Evolutionary conservation across 2,113 vertebrate genomes (phyloP).

Genomic region (Centropristis striata): DNA sequence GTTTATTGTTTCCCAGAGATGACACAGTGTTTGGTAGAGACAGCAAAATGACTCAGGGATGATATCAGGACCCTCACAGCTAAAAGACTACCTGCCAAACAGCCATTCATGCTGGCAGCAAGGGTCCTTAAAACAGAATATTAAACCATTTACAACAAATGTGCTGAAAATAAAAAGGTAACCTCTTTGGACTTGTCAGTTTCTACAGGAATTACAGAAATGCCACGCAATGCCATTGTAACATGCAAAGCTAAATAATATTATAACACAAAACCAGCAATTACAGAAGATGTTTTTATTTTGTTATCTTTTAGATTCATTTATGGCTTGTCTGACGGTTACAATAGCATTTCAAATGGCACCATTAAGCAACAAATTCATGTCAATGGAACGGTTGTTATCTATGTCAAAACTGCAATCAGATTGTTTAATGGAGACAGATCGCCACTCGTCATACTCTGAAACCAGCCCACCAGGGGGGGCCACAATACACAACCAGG

Average conservation of each 20-base stretch:
- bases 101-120: background rate
- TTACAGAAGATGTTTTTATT: background rate
- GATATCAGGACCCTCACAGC: conserved; percentile 1
- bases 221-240: background rate
- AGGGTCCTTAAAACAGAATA: background rate
- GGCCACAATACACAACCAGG: no score
- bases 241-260: background rate
- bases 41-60: conserved; percentile 24
- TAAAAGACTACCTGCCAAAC: background rate
- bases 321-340: background rate
- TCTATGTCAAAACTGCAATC: no score
- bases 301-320: background rate
- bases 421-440: no score
- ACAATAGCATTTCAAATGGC: no score
- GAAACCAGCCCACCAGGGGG: no score
- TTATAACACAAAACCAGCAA: background rate
- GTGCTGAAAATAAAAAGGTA: background rate
- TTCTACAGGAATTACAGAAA: background rate
- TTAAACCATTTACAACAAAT: background rate
- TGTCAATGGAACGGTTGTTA: no score
- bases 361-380: no score
- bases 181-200: background rate
- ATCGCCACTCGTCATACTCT: no score
- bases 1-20: conserved; percentile 56
- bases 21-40: conserved; percentile 27